phyloP scores from a whole-genome alignment of 2,113 vertebrate species.

The Osmerus mordax region DNA sequence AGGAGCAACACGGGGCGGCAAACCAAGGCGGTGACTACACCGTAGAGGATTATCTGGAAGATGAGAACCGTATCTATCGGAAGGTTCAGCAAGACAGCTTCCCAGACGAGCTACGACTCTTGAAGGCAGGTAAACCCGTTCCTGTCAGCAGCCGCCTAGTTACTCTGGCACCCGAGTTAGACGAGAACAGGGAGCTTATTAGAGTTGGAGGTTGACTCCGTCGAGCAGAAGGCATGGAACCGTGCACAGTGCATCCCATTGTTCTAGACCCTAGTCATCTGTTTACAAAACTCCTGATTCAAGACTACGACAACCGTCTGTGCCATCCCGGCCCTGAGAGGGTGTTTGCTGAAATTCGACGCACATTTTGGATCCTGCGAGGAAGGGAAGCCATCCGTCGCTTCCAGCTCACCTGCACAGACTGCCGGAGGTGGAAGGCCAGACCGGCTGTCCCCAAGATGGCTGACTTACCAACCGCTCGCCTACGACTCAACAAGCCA shows the following conservation, averaged over 20 bases:
- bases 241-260: slow-evolving; percentile 4
- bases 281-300: slow-evolving; percentile 9
- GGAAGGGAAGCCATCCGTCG: slow-evolving; percentile 3
- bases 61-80: neutral
- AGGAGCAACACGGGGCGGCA: neutral
- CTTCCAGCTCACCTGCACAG: neutral
- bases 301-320: slow-evolving; percentile 3
- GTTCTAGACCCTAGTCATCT: slow-evolving; percentile 13
- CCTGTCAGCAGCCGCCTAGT: neutral
- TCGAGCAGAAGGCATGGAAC: neutral
- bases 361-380: slow-evolving; percentile 10
- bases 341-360: slow-evolving; percentile 14
- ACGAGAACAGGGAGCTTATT: neutral
- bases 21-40: neutral
- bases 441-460: slow-evolving; percentile 4
- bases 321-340: slow-evolving; percentile 18
- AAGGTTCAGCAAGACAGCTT: slow-evolving; percentile 9
- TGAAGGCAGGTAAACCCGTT: neutral
- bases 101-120: neutral
- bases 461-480: slow-evolving; percentile 5
- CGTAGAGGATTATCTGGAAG: slow-evolving; percentile 10
- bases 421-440: neutral
- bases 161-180: neutral
- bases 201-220: neutral
- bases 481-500: slow-evolving; percentile 6